phyloP scores from a whole-genome alignment of 1,140 invertebrate species.

The Muscidifurax raptorellus region DNA sequence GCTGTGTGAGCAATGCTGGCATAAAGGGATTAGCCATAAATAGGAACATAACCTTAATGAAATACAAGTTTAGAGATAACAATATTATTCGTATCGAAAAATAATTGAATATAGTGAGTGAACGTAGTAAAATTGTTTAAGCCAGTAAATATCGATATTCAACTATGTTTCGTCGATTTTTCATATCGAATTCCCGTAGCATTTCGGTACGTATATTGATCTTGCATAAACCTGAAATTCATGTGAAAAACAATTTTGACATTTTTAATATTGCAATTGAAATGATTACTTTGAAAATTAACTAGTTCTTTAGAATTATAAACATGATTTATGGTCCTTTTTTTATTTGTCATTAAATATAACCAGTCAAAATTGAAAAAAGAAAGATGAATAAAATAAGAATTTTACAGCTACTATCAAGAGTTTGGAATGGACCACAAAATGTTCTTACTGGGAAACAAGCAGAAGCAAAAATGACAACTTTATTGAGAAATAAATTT shows the following conservation, averaged over 20 bases:
- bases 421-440: conserved; percentile 70
- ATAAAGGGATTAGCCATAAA: too few species aligned
- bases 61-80: not conserved
- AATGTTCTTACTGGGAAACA: conserved; percentile 67
- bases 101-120: conserved; percentile 41
- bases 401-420: conserved; percentile 71
- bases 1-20: too few species aligned
- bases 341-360: conserved; percentile 12
- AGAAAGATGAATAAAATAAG: conserved; percentile 67
- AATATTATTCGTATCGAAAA: conserved; percentile 22
- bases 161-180: conserved; percentile 63
- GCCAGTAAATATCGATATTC: conserved; percentile 23
- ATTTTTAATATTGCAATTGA: not conserved
- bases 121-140: conserved; percentile 20
- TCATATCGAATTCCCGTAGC: conserved; percentile 60
- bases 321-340: not conserved
- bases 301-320: not conserved
- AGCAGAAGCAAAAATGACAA: conserved; percentile 71
- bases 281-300: not conserved
- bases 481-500: conserved; percentile 77
- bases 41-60: conserved; percentile 38
- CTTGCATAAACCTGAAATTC: conserved; percentile 16
- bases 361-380: conserved; percentile 27
- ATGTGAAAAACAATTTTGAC: conserved; percentile 20
- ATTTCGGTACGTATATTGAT: conserved; percentile 63